Base-by-base conservation (phyloP, 2,888 invertebrate genomes). In the Troides helena region DNA sequence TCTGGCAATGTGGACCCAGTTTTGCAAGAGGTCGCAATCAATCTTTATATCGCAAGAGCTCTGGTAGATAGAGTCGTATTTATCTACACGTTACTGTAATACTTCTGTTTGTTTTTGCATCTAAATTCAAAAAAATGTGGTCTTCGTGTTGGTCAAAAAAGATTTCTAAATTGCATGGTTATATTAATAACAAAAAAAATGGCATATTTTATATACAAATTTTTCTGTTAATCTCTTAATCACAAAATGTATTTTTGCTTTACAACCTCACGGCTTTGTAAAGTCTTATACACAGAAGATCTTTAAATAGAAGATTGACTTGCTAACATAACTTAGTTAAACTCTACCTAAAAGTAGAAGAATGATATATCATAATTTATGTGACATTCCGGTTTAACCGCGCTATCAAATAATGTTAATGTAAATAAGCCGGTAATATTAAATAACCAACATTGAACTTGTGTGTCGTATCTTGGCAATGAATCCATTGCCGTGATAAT, bases 21-120 rank as follows among this genome's bases (percentile, higher is more conserved):
- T 70, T 60, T 63, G 70, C 63, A 70, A 70, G 66, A 70, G 67
- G 66, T 53, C 67, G 67, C 67, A 67, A 70, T 70, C 65, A 66
- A 67, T 70, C 63, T 66, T 67, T 53, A 30, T 70, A 67, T 67
- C 67, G 70, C 67, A 70, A 70, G 58, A 67, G 67, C 50, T 67
- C 36, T 53, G 63, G 60, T 50, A 46, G 21, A 58, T 56, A 70
- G 43, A 63, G 63, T 25, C 58, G 58, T 21, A 59, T 43, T 39
- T 63, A 60, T n/a, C 23, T 23, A 62, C 39, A 23, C 46, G 30
- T 62, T 62, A 39, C 23, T 25, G 18, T 36, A 43, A 56, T 67
- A 50, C 50, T 50, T 50, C 12, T 12, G 50, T 50, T 50, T 50
- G 17, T 50, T 17, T 17, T 0, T 17, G 12, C 18, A 50, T 17